phyloP scores from a whole-genome alignment of 2,797 vertebrate species.

The Chiloscyllium punctatum region DNA sequence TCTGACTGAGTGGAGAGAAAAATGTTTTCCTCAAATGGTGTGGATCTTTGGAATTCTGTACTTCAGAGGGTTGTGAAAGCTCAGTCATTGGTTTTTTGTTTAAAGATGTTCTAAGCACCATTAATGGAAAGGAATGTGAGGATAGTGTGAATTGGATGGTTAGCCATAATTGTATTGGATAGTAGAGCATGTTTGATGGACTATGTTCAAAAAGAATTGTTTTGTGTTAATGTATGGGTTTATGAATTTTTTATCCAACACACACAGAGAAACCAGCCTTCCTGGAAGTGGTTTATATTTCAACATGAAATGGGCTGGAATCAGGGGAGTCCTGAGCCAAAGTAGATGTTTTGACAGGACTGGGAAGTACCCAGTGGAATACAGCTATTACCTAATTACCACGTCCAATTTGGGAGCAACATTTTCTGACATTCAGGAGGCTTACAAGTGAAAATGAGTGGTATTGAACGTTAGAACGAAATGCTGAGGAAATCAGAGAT shows the following conservation, averaged over 20 bases:
- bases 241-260: neutral
- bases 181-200: no score
- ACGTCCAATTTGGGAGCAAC: neutral
- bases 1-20: no score
- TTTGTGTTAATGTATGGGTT: neutral
- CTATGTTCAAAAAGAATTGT: neutral
- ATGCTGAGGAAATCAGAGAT: neutral
- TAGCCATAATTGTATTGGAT: no score
- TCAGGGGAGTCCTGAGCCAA: neutral
- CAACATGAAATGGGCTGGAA: neutral
- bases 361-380: neutral
- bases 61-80: no score
- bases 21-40: no score
- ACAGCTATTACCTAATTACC: conserved; percentile 26
- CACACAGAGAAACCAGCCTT: neutral
- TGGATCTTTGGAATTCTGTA: no score
- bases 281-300: neutral
- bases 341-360: conserved; percentile 13
- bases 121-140: no score
- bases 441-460: neutral
- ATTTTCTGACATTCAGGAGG: conserved; percentile 12
- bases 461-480: neutral
- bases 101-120: no score
- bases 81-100: no score
- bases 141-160: no score